Percentiles rank a stretch among this genome's conserved stretches.
Conservation (phyloP, 2,888 invertebrate species). For the Tetragnatha montana region DNA sequence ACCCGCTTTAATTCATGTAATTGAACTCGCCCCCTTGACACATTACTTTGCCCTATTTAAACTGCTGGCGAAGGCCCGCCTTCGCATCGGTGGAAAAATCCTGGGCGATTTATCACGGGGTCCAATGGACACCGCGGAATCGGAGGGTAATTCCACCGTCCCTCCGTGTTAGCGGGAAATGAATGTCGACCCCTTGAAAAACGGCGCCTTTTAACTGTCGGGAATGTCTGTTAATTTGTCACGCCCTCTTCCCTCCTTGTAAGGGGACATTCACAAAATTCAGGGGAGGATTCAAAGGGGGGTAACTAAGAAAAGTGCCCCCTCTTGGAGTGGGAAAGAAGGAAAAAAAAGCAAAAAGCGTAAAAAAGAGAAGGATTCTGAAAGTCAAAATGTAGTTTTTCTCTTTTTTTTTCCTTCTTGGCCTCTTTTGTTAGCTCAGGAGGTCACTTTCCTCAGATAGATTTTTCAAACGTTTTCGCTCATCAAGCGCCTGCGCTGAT, state of each 20-base stretch:
- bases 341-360: too few relatives aligned
- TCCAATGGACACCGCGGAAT: not conserved
- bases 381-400: too few relatives aligned
- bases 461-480: too few relatives aligned
- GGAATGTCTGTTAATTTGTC: constrained; percentile 60
- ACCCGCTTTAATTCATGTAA: not conserved
- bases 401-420: too few relatives aligned
- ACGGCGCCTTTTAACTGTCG: constrained; percentile 48
- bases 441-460: too few relatives aligned
- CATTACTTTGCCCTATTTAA: not conserved
- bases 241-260: constrained; percentile 4
- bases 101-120: constrained; percentile 14
- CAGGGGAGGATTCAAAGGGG: too few relatives aligned
- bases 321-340: too few relatives aligned
- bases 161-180: constrained; percentile 30
- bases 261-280: too few relatives aligned
- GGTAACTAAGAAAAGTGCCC: too few relatives aligned
- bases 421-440: too few relatives aligned
- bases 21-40: not conserved
- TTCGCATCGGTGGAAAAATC: constrained; percentile 31
- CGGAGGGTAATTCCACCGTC: constrained; percentile 19
- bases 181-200: constrained; percentile 48
- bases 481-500: too few relatives aligned
- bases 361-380: too few relatives aligned
- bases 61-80: not conserved